These are phyloP conservation scores for Amphipyra tragopoginis DNA, from an alignment of 2,888 invertebrate genomes.

Conservation along the genomic window DNA sequence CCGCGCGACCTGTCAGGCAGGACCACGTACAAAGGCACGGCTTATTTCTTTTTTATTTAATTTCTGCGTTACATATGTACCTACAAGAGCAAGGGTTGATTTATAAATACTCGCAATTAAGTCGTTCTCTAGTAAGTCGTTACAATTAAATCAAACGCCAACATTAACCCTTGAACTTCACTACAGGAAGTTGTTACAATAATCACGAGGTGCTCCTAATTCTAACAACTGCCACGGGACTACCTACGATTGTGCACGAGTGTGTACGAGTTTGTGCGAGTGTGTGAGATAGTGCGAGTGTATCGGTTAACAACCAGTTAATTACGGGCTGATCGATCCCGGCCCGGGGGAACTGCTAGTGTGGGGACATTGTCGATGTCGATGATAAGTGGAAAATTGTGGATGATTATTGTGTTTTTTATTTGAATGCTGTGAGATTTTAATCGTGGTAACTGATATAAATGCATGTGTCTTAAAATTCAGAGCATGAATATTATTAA, in stretches of 20 bases:
- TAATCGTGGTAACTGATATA: too few species aligned
- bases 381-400: conserved; percentile 11
- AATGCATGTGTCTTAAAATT: too few species aligned
- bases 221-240: conserved; percentile 42
- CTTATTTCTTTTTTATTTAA: too few species aligned
- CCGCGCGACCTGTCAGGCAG: too few species aligned
- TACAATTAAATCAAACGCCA: background rate
- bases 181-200: conserved; percentile 15
- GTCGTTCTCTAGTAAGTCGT: background rate
- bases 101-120: too few species aligned
- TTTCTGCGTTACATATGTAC: too few species aligned
- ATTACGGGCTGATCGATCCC: conserved; percentile 84
- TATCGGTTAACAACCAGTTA: conserved; percentile 84
- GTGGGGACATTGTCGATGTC: conserved; percentile 50
- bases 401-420: too few species aligned
- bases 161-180: conserved; percentile 11
- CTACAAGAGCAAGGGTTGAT: too few species aligned
- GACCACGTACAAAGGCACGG: too few species aligned
- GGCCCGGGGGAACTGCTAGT: conserved; percentile 64
- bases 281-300: conserved; percentile 57
- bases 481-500: too few species aligned
- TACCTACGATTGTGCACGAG: conserved; percentile 14
- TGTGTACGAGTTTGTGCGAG: conserved; percentile 25
- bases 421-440: too few species aligned
- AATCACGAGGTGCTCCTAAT: conserved; percentile 29